Evolutionary conservation across 64 coral and sea anemone species (phyloP).

Genomic region (Montipora sp.): DNA sequence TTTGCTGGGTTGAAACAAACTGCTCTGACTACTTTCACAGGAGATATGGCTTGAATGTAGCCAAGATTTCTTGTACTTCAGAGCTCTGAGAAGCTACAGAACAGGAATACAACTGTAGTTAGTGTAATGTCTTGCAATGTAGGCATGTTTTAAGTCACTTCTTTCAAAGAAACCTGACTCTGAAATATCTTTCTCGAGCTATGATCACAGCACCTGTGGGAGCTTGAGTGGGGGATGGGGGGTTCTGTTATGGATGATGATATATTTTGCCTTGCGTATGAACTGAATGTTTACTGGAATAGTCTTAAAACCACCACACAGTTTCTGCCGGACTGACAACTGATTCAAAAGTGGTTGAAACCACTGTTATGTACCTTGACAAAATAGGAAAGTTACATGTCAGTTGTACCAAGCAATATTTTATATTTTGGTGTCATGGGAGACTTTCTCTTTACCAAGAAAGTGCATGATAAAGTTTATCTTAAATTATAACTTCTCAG

Average conservation of each 20-base stretch:
- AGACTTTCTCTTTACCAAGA: no score
- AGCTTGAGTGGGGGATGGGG: not conserved
- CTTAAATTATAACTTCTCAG: no score
- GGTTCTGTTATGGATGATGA: not conserved
- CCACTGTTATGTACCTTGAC: no score
- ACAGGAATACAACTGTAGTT: constrained; percentile 21
- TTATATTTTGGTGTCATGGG: no score
- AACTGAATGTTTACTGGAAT: constrained; percentile 15
- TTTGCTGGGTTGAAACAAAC: constrained; percentile 44
- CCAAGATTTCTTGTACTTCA: constrained; percentile 46
- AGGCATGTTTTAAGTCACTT: not conserved
- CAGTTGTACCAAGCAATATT: no score
- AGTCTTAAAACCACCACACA: not conserved
- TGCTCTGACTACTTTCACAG: constrained; percentile 38
- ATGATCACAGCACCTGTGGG: constrained; percentile 6
- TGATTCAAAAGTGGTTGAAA: not conserved
- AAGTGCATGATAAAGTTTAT: no score
- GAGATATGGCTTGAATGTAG: constrained; percentile 65
- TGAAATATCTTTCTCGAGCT: not conserved
- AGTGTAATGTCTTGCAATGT: not conserved
- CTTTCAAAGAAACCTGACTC: not conserved
- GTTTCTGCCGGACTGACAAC: not conserved
- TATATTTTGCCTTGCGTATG: not conserved
- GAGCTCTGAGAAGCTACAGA: constrained; percentile 55
- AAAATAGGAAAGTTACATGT: no score